phyloP scores from a whole-genome alignment of 2,113 vertebrate species.

The Spermophilus dauricus region DNA sequence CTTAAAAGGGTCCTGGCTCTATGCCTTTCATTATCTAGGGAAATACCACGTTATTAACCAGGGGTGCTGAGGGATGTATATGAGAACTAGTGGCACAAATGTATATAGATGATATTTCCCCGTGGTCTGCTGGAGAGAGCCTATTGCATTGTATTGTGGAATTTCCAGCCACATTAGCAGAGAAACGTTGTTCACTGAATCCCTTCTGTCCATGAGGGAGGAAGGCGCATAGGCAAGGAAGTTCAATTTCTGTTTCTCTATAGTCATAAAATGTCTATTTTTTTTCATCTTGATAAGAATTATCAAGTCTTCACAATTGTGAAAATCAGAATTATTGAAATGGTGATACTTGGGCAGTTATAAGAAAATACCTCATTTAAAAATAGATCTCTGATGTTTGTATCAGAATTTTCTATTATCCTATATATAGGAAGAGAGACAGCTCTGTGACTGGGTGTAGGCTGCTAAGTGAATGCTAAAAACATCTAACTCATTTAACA shows the following conservation, averaged over 20 bases:
- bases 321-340: constrained; percentile 79
- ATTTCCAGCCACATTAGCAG: constrained; percentile 63
- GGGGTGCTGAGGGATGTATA: neutral
- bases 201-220: constrained; percentile 19
- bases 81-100: constrained; percentile 59
- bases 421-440: constrained; percentile 50
- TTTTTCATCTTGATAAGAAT: constrained; percentile 77
- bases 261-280: constrained; percentile 54
- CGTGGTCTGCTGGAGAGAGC: constrained; percentile 57
- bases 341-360: constrained; percentile 23
- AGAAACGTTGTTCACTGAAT: neutral
- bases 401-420: constrained; percentile 60
- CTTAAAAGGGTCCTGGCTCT: neutral
- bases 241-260: constrained; percentile 77
- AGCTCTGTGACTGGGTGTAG: constrained; percentile 63
- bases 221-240: neutral
- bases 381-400: constrained; percentile 78
- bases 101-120: constrained; percentile 50
- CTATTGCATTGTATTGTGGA: constrained; percentile 2
- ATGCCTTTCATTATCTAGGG: neutral
- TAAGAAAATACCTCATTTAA: constrained; percentile 75
- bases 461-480: constrained; percentile 72
- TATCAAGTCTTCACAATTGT: constrained; percentile 69
- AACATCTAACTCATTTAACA: neutral
- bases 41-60: constrained; percentile 55